Percentiles rank a stretch among this genome's conserved stretches.
phyloP scores from a whole-genome alignment of 2,797 vertebrate genomes.

The Bothrops alternatus region DNA sequence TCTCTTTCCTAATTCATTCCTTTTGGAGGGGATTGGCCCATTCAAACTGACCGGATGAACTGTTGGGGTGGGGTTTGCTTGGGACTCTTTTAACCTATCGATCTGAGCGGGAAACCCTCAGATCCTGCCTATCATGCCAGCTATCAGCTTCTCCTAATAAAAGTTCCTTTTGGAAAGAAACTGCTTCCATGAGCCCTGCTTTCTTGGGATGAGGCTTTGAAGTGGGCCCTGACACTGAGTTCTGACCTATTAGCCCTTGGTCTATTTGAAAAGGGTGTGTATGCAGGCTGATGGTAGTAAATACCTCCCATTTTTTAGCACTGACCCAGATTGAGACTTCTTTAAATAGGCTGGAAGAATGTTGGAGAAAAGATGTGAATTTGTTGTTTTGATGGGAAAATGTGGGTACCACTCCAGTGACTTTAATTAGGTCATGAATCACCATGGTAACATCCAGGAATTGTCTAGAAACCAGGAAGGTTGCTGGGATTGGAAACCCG shows the following conservation, averaged over 20 bases:
- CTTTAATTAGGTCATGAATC: constrained; percentile 58
- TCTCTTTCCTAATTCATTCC: too few species aligned
- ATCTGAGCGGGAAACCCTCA: too few species aligned
- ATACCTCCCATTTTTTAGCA: not conserved
- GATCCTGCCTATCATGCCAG: too few species aligned
- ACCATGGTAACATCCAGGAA: constrained; percentile 55
- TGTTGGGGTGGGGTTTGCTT: too few species aligned
- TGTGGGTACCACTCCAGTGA: constrained; percentile 40
- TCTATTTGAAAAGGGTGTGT: not conserved
- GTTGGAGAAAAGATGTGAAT: constrained; percentile 21
- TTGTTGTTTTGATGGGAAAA: constrained; percentile 25
- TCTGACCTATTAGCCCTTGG: not conserved
- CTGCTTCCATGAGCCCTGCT: too few species aligned
- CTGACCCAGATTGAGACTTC: constrained; percentile 5
- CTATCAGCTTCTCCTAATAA: too few species aligned
- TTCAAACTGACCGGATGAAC: too few species aligned
- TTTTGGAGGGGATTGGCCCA: too few species aligned
- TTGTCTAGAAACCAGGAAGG: constrained; percentile 47
- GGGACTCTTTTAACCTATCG: too few species aligned
- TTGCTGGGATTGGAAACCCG: not conserved
- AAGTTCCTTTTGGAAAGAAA: too few species aligned
- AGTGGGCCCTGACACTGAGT: too few species aligned
- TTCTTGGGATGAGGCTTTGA: too few species aligned
- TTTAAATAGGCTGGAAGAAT: not conserved
- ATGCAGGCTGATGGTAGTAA: not conserved